A percentile compares a stretch with the other conserved stretches of the same genome.
phyloP scores from a whole-genome alignment of 2,797 vertebrate genomes.

The Typhlichthys subterraneus region DNA sequence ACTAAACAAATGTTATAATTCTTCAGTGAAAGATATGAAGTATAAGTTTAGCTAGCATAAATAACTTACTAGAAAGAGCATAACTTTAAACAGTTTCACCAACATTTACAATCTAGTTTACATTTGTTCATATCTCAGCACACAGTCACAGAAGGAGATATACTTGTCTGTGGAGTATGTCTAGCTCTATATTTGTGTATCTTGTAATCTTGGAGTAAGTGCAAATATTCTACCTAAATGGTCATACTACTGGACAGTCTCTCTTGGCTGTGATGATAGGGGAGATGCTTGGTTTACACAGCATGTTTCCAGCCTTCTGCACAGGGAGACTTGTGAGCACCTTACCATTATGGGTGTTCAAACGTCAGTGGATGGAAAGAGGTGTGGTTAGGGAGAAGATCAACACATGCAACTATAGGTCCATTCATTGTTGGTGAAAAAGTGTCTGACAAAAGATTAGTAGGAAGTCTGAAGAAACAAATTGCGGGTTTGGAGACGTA shows the following conservation, averaged over 20 bases:
- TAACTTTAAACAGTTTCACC: background rate
- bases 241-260: slow-evolving; percentile 52
- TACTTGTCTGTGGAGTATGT: slow-evolving; percentile 23
- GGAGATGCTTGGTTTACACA: slow-evolving; percentile 67
- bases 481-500: no score
- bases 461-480: no score
- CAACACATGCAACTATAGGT: background rate
- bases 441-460: no score
- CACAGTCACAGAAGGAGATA: slow-evolving; percentile 11
- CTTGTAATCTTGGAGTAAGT: slow-evolving; percentile 66
- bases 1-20: background rate
- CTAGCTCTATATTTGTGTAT: slow-evolving; percentile 34
- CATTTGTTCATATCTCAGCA: slow-evolving; percentile 1
- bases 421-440: no score
- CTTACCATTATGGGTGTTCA: slow-evolving; percentile 2
- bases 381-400: background rate
- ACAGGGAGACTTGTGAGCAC: slow-evolving; percentile 46
- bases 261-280: slow-evolving; percentile 40
- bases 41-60: slow-evolving; percentile 1
- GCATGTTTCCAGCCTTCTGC: slow-evolving; percentile 70
- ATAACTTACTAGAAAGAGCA: background rate
- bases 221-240: slow-evolving; percentile 79
- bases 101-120: background rate
- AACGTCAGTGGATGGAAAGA: background rate
- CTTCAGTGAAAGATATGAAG: no score